Conservation (phyloP, 2,888 invertebrate genomes). For the Fissipunctia ypsillon region DNA sequence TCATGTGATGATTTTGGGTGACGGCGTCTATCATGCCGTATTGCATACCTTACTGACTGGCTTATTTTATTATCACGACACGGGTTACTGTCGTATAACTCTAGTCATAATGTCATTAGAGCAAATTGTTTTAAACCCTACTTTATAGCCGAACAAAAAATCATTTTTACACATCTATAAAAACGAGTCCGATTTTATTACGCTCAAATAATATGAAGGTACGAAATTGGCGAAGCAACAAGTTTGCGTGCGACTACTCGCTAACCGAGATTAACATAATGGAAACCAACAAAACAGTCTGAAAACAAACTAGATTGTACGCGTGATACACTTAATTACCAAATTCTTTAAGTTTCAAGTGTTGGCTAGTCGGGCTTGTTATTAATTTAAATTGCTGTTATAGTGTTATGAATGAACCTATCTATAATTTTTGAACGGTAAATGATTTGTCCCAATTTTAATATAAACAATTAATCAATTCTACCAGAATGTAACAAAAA, state of each 20-base stretch:
- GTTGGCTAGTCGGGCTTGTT: slow-evolving; percentile 4
- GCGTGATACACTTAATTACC: slow-evolving; percentile 66
- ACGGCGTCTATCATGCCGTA: no score
- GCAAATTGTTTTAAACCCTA: not conserved
- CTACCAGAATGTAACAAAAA: not conserved
- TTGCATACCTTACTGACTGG: not conserved
- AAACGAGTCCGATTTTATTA: slow-evolving; percentile 57
- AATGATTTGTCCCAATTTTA: slow-evolving; percentile 10
- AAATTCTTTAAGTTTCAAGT: slow-evolving; percentile 63
- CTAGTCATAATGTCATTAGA: not conserved
- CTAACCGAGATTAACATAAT: slow-evolving; percentile 81
- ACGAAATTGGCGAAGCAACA: slow-evolving; percentile 80
- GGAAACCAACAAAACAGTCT: slow-evolving; percentile 78
- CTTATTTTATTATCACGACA: not conserved
- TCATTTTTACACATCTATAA: slow-evolving; percentile 13
- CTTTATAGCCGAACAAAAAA: not conserved
- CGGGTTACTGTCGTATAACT: not conserved
- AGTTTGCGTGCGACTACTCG: slow-evolving; percentile 82
- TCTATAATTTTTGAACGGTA: slow-evolving; percentile 17
- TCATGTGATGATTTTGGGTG: no score
- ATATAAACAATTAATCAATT: not conserved
- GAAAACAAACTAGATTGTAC: slow-evolving; percentile 70
- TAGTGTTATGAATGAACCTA: slow-evolving; percentile 28
- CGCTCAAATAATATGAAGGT: slow-evolving; percentile 58
- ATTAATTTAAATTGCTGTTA: slow-evolving; percentile 37